Evolutionary conservation across 2,113 vertebrate species (phyloP).

Genomic region (Forbesichthys agassizii): DNA sequence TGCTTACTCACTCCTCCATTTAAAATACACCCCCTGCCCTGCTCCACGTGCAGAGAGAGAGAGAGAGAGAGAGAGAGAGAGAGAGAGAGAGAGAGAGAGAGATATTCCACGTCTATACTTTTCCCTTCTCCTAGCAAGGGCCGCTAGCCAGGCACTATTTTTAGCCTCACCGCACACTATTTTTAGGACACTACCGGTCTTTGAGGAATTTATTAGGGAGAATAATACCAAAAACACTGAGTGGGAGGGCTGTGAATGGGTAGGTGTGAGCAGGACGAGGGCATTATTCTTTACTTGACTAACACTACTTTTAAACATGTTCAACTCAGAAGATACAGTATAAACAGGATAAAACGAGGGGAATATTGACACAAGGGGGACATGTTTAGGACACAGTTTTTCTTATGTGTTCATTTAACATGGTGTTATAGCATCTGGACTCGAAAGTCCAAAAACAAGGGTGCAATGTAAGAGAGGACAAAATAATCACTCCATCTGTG

Average conservation of each 20-base stretch:
- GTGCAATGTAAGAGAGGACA: conserved; percentile 67
- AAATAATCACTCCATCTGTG: conserved; percentile 76
- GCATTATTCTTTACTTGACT: conserved; percentile 70
- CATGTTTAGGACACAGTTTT: conserved; percentile 65
- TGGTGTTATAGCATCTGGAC: conserved; percentile 81
- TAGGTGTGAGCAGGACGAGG: conserved; percentile 49
- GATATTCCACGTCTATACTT: conserved; percentile 90
- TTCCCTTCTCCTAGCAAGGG: conserved; percentile 91
- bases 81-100: conserved; percentile 47
- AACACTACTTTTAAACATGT: conserved; percentile 77
- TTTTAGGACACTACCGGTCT: conserved; percentile 93
- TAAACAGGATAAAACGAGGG: conserved; percentile 72
- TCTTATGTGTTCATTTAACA: conserved; percentile 83
- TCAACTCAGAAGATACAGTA: conserved; percentile 79
- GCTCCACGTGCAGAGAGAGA: conserved; percentile 26
- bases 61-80: conserved; percentile 4
- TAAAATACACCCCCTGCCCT: conserved; percentile 66
- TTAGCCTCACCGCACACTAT: conserved; percentile 91
- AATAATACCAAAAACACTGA: conserved; percentile 71
- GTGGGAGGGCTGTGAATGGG: conserved; percentile 41
- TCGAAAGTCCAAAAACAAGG: conserved; percentile 28
- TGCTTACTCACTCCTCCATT: conserved; percentile 69
- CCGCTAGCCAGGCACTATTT: conserved; percentile 87
- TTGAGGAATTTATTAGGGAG: conserved; percentile 89
- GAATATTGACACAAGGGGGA: conserved; percentile 26